A percentile compares a stretch with the other conserved stretches of the same genome.
These are phyloP conservation scores for Cheilosia grossa DNA, from an alignment of 2,888 invertebrate genomes.

Conservation along the genomic window DNA sequence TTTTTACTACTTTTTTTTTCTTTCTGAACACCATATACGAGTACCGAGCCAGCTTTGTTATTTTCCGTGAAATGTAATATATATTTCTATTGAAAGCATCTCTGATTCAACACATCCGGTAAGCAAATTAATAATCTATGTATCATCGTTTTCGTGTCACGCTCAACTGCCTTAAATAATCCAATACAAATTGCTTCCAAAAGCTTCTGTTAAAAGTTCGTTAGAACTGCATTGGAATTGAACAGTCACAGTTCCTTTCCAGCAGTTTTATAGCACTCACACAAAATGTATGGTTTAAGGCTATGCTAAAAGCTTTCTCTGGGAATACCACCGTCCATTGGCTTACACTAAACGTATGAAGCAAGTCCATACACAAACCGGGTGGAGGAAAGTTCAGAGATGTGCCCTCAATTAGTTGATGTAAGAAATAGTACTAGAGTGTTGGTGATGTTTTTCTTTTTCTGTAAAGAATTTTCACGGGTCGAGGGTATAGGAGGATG, in stretches of 20 bases:
- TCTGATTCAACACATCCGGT: slow-evolving; percentile 53
- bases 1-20: not conserved
- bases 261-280: not conserved
- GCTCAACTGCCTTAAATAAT: slow-evolving; percentile 1
- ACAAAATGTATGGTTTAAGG: not conserved
- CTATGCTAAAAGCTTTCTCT: slow-evolving; percentile 14
- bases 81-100: not conserved
- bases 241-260: not conserved
- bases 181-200: slow-evolving; percentile 12
- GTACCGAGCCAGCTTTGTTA: not conserved
- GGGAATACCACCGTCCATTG: not conserved
- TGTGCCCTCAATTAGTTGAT: too few species aligned
- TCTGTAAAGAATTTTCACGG: too few species aligned
- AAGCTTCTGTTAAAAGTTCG: slow-evolving; percentile 21
- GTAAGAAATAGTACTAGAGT: too few species aligned
- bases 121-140: slow-evolving; percentile 27
- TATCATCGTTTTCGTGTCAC: slow-evolving; percentile 25
- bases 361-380: slow-evolving; percentile 25
- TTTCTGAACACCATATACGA: not conserved
- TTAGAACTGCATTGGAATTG: slow-evolving; percentile 15
- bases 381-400: too few species aligned
- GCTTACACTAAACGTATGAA: not conserved
- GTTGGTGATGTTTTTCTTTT: too few species aligned
- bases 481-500: too few species aligned
- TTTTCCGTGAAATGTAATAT: slow-evolving; percentile 15